Evolutionary conservation across 2,888 invertebrate genomes (phyloP), one percentile per base, ranked within the genome.

Genomic region (Byasa hedistus): DNA sequence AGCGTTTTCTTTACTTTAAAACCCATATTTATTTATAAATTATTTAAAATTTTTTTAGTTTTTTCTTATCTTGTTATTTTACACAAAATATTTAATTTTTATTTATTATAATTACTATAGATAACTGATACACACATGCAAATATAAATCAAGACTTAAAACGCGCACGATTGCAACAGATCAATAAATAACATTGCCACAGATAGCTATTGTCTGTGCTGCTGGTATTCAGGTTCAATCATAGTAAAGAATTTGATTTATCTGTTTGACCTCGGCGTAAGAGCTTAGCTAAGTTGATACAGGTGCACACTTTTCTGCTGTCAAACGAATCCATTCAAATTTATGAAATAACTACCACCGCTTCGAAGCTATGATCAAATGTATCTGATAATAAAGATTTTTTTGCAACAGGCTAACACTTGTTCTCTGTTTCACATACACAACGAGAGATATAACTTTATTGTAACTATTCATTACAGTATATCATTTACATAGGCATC

Each of bases 221-320:
- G 36, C 32, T 55, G 59, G 62, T 66, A 63, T 63, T 63, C 36
- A 67, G 59, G 23, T n/a, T 21, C 56, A 36, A 63, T 63, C 48
- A 54, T 32, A 57, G 44, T 55, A 54, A 66, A 54, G 24, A 54
- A 39, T 63, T 60, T 67, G 56, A 63, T 67, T 63, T 59, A 67
- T 67, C 66, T 62, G 17, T 67, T 10, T 63, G 58, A 59, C 66
- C 66, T 67, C 59, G 36, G 19, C 22, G 23, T 27, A 61, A 54
- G 36, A 17, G 27, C 24, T 51, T 51, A 36, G 57, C 21, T 17
- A 10, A 61, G n/a, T 58, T 23, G 8, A 44, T 59, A 32, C 56
- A 65, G 22, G 56, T 65, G 60, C 19, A 27, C 15, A 17, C 17
- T 44, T 44, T 44, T 44, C 32, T 17, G 17, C 44, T 17, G 19